Percentiles rank a stretch among this genome's conserved stretches.
Conservation (phyloP, 2,888 invertebrate species). For the Listrodromus nycthemerus region DNA sequence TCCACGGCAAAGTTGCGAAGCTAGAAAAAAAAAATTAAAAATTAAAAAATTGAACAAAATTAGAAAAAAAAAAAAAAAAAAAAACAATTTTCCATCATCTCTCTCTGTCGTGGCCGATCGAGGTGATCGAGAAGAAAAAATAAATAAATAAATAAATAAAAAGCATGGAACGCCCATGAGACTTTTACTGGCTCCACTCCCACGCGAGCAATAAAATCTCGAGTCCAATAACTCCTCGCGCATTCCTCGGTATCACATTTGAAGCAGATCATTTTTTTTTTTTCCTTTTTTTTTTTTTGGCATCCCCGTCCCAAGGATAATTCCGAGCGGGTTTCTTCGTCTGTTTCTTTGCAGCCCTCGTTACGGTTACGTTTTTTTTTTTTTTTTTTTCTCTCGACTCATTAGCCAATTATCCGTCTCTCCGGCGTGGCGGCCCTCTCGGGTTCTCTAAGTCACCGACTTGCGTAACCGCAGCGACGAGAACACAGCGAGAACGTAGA, state of each 20-base stretch:
- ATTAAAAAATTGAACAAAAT: slow-evolving; percentile 23
- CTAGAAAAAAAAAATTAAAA: background rate
- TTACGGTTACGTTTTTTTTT: slow-evolving; percentile 48
- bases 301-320: slow-evolving; percentile 60
- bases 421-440: slow-evolving; percentile 52
- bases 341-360: slow-evolving; percentile 59
- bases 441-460: slow-evolving; percentile 41
- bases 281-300: slow-evolving; percentile 42
- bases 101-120: no score
- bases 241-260: slow-evolving; percentile 54
- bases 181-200: slow-evolving; percentile 25
- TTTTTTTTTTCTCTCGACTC: slow-evolving; percentile 72
- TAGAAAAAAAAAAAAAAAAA: background rate
- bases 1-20: slow-evolving; percentile 42
- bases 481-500: slow-evolving; percentile 21
- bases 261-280: slow-evolving; percentile 18
- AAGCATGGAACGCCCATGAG: background rate
- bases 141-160: background rate
- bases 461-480: slow-evolving; percentile 56
- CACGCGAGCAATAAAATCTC: slow-evolving; percentile 22
- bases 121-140: background rate
- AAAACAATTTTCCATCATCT: slow-evolving; percentile 20
- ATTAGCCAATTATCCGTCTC: slow-evolving; percentile 75
- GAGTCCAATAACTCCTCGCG: slow-evolving; percentile 48
- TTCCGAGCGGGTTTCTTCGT: slow-evolving; percentile 59